Evolutionary conservation across 2,797 vertebrate species (phyloP), one percentile per base, ranked within the genome.

Genomic region (Hylomyscus alleni): DNA sequence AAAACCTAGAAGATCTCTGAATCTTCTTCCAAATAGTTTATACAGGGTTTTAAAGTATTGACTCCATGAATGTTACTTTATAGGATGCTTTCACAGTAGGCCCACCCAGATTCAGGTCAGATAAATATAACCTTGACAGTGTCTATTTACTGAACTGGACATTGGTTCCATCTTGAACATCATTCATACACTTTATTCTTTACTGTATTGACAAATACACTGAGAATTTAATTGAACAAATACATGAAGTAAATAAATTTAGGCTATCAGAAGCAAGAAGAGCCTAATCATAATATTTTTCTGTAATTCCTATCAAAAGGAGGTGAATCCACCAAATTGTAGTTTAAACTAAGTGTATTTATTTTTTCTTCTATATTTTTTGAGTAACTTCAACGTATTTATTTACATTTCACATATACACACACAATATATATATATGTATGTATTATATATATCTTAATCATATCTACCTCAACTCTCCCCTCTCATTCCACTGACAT

Each of bases 21-120:
- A 80, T 75, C 2, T 6, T 94, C 90, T 88, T 56, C 22, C 24
- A 95, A 94, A 93, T 75, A 94, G 73, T 75, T 76, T 22, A 69
- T 24, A 87, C 40, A 77, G 83, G 69, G 24, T 60, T 54, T 92
- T 88, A 76, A 86, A 40, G 82, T 58, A 72, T 81, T 93, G 31
- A 95, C 60, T 77, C 44, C 52, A 22, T 73, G 56, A 58, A 10
- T 50, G 80, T 78, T 60, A 31, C 15, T 95, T 95, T 69, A 11
- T 40, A 89, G 31, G 44, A 67, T 87, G 4, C 81, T 93, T 94
- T 78, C 50, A 62, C 65, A 89, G 37, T 29, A 95, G 47, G 94
- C 65, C 50, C 7, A 76, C 40, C 14, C 29, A 93, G 65, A 72
- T 50, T 91, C 26, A 54, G 60, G 22, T 3, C 37, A 86, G 37